Evolutionary conservation across 2,888 invertebrate genomes (phyloP), one percentile per base, ranked within the genome.

Genomic region (Andrena chrysosceles): DNA sequence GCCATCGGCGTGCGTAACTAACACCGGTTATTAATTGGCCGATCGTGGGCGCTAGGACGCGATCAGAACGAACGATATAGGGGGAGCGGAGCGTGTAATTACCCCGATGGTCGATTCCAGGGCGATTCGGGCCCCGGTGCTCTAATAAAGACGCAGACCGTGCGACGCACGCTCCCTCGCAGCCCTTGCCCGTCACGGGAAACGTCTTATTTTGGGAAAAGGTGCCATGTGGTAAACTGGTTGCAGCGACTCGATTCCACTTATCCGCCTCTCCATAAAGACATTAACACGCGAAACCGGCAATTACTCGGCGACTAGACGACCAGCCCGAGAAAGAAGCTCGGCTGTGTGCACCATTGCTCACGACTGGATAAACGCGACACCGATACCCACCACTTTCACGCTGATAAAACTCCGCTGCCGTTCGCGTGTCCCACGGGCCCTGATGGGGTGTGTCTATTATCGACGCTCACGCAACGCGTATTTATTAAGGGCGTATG

Each of bases 231-330:
- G 88, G 78, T 31, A 76, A 87, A 86, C 86, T 86, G 86, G 90
- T 89, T 83, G 84, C 64, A 31, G 20, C 54, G 20, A 56, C 77
- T 78, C 73, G 78, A 79, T 81, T 49, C 63, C 59, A 63, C 82
- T 68, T 69, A n/a, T 54, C 35, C 31, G 76, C 49, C 56, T 74
- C 86, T 76, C 77, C 85, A 91, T 91, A 86, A 91, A 91, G 91
- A 90, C 91, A 89, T 91, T 90, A 91, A 89, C 91, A 89, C 90
- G 90, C 90, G 87, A 91, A 87, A 84, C 87, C 84, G 79, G 84
- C 91, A 90, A 91, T 91, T 90, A 90, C 85, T 85, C 69, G 52
- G 35, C 74, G 64, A 48, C 26, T 77, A 64, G 79, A 73, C 75
- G 59, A 76, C 72, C 73, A 74, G 52, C n/a, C 56, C 23, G 10